These are phyloP conservation scores for Drosophila setosimentum DNA, from an alignment of 2,888 invertebrate species.

Conservation along the genomic window DNA sequence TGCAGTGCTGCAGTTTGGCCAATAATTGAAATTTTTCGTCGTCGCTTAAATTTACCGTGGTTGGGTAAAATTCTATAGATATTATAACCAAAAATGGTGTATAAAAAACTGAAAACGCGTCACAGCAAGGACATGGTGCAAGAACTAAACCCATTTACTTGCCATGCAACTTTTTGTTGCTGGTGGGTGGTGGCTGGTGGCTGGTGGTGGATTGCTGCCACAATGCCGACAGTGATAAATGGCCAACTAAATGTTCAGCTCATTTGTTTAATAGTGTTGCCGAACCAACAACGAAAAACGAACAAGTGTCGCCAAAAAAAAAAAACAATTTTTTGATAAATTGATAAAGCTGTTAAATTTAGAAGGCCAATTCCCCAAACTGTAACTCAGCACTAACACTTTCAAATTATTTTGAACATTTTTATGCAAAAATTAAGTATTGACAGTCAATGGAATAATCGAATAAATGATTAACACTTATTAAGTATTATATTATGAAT, in stretches of 20 bases:
- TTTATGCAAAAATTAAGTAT: background rate
- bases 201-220: slow-evolving; percentile 5
- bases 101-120: slow-evolving; percentile 39
- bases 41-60: slow-evolving; percentile 19
- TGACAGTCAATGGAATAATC: background rate
- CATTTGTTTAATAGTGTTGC: slow-evolving; percentile 53
- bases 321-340: slow-evolving; percentile 38
- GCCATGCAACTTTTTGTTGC: slow-evolving; percentile 6
- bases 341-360: slow-evolving; percentile 4
- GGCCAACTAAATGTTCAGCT: slow-evolving; percentile 40
- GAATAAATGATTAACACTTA: background rate
- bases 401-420: background rate
- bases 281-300: background rate
- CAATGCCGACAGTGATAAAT: slow-evolving; percentile 56
- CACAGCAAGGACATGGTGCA: slow-evolving; percentile 53
- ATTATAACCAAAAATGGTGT: slow-evolving; percentile 51
- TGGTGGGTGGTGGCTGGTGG: background rate
- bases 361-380: background rate
- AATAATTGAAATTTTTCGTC: slow-evolving; percentile 4
- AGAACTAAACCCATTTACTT: slow-evolving; percentile 37
- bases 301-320: slow-evolving; percentile 21
- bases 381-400: background rate
- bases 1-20: slow-evolving; percentile 34
- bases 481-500: background rate
- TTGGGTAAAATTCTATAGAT: slow-evolving; percentile 37